Base-by-base conservation (phyloP, 1,140 invertebrate genomes). In the Portunus trituberculatus region DNA sequence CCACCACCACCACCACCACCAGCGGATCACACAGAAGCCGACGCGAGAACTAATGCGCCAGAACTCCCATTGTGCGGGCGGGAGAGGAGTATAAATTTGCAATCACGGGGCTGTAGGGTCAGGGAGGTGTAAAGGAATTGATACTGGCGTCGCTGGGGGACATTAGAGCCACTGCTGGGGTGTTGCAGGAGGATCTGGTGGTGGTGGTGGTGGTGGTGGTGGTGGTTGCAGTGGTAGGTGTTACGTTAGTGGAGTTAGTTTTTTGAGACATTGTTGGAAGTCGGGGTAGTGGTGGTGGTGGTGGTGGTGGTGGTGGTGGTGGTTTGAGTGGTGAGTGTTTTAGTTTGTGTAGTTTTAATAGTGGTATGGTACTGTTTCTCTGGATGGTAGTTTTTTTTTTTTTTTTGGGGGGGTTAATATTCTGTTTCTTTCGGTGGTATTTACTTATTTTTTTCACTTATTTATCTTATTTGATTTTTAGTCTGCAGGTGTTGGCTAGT, bases 291-390 rank as follows among this genome's bases (percentile, higher is more conserved):
- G 20, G 52, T 12, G 52, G 52, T 59, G 6, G 67, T 25, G 67
- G 67, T 76, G 67, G 67, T 76, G 67, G 67, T 76, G 67, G 67
- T 76, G n/a, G 67, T 76, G 67, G 67, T 76, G 67, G 67, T 52
- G 6, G 48, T 52, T 7, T 6, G 48, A 14, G 48, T 52, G 14
- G 6, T 52, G 14, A 52, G 14, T 25, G 67, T n/a, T 1, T 76
- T 76, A 20, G 20, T 76, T 76, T 25, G 67, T 2, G 4, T 25
- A n/a, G 67, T n/a, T 76, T 25, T 76, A 7, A 1, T 76, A 20
- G 59, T 76, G 59, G 20, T 76, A n/a, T n/a, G 67, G 67, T 76
- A 25, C n/a, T 8, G 6, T 76, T 59, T 39, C 39, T 39, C 39
- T 39, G 39, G 39, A 39, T 76, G 20, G 12, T n/a, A n/a, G 67